Conservation (phyloP, 2,113 vertebrate species). For the Hirundichthys speculiger region DNA sequence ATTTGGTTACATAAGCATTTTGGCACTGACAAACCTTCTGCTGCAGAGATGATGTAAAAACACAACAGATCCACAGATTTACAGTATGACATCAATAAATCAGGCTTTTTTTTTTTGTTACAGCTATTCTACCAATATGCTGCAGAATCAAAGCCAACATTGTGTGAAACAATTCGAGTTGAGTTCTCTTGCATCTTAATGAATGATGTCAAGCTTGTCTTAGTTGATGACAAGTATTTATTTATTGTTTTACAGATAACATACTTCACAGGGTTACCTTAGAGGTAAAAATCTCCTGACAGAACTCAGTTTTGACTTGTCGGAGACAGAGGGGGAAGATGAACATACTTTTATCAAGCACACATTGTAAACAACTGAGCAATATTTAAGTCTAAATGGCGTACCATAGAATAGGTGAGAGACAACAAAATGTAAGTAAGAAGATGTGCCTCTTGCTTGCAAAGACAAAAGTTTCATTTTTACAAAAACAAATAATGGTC, state of each 20-base stretch:
- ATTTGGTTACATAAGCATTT: constrained; percentile 73
- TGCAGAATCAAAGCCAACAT: constrained; percentile 56
- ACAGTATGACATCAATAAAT: constrained; percentile 19
- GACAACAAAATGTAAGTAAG: constrained; percentile 78
- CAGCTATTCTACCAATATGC: constrained; percentile 29
- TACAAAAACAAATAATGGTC: constrained; percentile 80
- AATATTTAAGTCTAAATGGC: constrained; percentile 80
- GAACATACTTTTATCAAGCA: constrained; percentile 79
- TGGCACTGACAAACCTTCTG: constrained; percentile 27
- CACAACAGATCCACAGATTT: constrained; percentile 22
- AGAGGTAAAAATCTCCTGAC: constrained; percentile 75
- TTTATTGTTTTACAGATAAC: constrained; percentile 81
- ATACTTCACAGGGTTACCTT: constrained; percentile 81
- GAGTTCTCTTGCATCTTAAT: constrained; percentile 46
- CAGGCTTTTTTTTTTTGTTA: constrained; percentile 1
- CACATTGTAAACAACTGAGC: constrained; percentile 82
- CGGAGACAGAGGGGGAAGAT: constrained; percentile 66
- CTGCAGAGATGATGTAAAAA: constrained; percentile 13
- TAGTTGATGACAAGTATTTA: constrained; percentile 78
- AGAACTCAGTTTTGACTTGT: constrained; percentile 62
- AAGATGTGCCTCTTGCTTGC: constrained; percentile 77
- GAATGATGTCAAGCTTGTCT: constrained; percentile 71
- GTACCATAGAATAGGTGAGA: constrained; percentile 79
- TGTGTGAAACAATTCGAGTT: constrained; percentile 26
- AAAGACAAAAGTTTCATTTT: constrained; percentile 77